Base-by-base conservation (phyloP, 1,140 invertebrate genomes). In the Rhopalosiphum padi region DNA sequence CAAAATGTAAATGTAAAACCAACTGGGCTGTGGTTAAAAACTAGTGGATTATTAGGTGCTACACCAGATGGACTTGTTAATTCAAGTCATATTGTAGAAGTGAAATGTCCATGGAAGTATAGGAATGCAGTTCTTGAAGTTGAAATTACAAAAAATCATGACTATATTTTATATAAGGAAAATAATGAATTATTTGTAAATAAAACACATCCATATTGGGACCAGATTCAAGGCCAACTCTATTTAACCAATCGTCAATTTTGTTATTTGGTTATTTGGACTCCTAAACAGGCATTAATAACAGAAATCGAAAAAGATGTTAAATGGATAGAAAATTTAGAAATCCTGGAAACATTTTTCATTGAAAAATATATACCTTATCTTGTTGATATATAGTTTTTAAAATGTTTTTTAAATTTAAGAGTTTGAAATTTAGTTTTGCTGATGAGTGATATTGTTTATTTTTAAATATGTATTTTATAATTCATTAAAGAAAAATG, bases 191-290 rank as follows among this genome's bases (percentile, higher is more conserved):
- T 51, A 43, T 43, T 88, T n/a, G 86, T 88, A 51, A 91, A 91
- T 53, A 60, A 91, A 91, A 91, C 23, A 30, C 90, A 91, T 37
- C 37, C n/a, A 51, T 91, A 91, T 55, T 91, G 48, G 37, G 43
- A 90, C 43, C 89, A 90, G 18, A 53, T 90, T 30, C 89, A 90
- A 90, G 89, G 90, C 23, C 90, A 91, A 91, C 90, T 91, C 35
- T 41, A 60, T 91, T 37, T 91, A 60, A 91, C 30, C 11, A 60
- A 60, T 22, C 51, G 90, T 23, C 23, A 91, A 35, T 53, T 46
- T 37, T 91, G 90, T 60, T 91, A 53, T 37, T 60, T 91, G 22
- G 46, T 91, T 51, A 60, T 91, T 60, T 91, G 51, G 90, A 91
- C 68, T 15, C 68, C 68, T 15, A 77, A n/a, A 35, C 68, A 77